These are phyloP conservation scores for Enoplolaimus lenunculus DNA, from an alignment of 2,888 invertebrate genomes.

Conservation along the genomic window DNA sequence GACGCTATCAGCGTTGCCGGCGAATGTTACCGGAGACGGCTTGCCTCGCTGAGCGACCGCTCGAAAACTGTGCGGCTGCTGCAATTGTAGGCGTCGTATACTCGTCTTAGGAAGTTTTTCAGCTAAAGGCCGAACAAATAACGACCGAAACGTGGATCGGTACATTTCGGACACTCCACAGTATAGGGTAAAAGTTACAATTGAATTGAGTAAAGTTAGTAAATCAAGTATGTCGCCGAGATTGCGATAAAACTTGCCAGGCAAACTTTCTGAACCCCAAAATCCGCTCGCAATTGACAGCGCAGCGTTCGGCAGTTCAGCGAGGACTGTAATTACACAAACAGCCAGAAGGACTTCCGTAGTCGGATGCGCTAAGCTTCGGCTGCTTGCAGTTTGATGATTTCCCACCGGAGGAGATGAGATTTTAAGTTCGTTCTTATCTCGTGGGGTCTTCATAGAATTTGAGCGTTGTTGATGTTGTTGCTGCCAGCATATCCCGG, in stretches of 20 bases:
- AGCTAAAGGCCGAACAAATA: not conserved
- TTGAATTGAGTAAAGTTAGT: not conserved
- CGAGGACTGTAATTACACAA: not conserved
- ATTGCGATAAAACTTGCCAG: not conserved
- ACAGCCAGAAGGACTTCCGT: not conserved
- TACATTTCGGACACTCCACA: not conserved
- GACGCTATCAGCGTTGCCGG: no score
- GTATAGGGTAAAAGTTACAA: not conserved
- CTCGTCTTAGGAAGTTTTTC: no score
- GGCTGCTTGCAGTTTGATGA: not conserved
- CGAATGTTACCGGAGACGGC: no score
- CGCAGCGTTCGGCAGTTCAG: not conserved
- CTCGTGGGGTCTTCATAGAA: not conserved
- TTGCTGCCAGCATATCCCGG: not conserved
- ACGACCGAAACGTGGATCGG: not conserved
- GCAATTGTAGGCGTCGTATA: no score
- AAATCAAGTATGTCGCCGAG: not conserved
- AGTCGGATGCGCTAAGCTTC: not conserved
- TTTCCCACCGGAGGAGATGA: not conserved
- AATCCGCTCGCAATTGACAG: not conserved
- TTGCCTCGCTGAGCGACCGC: no score
- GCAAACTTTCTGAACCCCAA: not conserved
- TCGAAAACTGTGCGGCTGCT: no score
- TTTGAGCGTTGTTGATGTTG: not conserved
- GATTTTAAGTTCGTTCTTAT: no score